phyloP scores from a whole-genome alignment of 2,113 vertebrate species.

The Nibea coibor region DNA sequence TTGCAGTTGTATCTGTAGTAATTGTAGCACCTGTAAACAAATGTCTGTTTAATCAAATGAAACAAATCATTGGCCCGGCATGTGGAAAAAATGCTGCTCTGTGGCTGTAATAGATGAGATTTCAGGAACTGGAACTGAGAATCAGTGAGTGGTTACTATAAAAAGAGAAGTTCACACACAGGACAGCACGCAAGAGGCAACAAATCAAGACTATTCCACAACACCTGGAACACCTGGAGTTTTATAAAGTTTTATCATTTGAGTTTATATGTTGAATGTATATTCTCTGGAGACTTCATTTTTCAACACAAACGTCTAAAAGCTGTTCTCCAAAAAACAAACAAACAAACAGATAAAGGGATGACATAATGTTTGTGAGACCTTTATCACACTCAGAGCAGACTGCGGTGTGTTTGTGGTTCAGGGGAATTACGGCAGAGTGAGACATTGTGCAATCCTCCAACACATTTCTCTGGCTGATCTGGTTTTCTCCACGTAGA shows the following conservation, averaged over 20 bases:
- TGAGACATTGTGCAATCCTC: not conserved
- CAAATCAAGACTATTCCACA: not conserved
- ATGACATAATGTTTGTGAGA: not conserved
- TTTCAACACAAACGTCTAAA: not conserved
- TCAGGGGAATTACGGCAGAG: constrained; percentile 6
- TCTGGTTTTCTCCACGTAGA: not conserved
- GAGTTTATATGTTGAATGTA: not conserved
- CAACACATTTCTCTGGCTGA: not conserved
- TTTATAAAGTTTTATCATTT: not conserved
- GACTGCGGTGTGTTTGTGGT: not conserved
- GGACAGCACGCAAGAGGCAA: not conserved
- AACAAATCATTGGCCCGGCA: too few species aligned
- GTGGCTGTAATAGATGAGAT: not conserved
- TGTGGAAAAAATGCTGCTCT: not conserved
- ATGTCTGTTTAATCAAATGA: not conserved
- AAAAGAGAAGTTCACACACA: not conserved
- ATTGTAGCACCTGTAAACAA: not conserved
- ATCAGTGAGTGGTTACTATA: not conserved
- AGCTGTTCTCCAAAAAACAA: too few species aligned
- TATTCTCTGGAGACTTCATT: not conserved
- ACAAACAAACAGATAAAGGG: not conserved
- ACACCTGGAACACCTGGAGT: not conserved
- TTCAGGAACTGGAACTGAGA: constrained; percentile 1
- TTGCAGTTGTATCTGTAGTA: too few species aligned
- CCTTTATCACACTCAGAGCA: not conserved